These are phyloP conservation scores for Acinonyx jubatus DNA, from an alignment of 2,113 vertebrate genomes.

Conservation along the genomic window DNA sequence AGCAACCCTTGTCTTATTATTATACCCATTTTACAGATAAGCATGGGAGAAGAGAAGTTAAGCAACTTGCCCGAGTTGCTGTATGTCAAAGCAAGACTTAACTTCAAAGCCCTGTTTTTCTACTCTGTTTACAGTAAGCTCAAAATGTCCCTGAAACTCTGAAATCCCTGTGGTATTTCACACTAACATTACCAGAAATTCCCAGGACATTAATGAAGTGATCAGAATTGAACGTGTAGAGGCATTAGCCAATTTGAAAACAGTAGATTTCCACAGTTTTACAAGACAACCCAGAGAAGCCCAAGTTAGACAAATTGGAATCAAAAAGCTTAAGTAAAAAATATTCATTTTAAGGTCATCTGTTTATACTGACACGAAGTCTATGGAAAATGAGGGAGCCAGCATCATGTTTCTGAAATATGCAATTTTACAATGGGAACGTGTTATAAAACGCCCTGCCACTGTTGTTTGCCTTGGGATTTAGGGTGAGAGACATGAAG, in stretches of 20 bases:
- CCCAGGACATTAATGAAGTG: neutral
- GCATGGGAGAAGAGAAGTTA: neutral
- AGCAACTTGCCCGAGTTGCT: conserved; percentile 2
- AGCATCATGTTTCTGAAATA: conserved; percentile 85
- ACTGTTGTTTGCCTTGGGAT: conserved; percentile 93
- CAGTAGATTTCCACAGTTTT: conserved; percentile 66
- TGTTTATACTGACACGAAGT: conserved; percentile 79
- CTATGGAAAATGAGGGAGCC: conserved; percentile 79
- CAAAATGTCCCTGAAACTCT: neutral
- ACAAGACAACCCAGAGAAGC: conserved; percentile 78
- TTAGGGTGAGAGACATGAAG: conserved; percentile 88
- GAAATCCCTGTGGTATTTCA: conserved; percentile 44
- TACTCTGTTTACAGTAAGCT: conserved; percentile 33
- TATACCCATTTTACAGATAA: conserved; percentile 33
- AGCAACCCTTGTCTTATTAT: neutral
- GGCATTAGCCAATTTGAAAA: conserved; percentile 27
- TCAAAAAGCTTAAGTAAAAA: conserved; percentile 78
- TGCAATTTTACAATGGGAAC: conserved; percentile 93
- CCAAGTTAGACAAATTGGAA: conserved; percentile 65
- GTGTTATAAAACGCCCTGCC: conserved; percentile 91
- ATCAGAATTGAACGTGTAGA: neutral
- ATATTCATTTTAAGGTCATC: conserved; percentile 81
- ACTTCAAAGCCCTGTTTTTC: conserved; percentile 50
- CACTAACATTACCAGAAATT: conserved; percentile 35
- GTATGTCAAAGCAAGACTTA: neutral